Conservation (phyloP, 1,140 invertebrate genomes). For the Drosophila sp. region DNA sequence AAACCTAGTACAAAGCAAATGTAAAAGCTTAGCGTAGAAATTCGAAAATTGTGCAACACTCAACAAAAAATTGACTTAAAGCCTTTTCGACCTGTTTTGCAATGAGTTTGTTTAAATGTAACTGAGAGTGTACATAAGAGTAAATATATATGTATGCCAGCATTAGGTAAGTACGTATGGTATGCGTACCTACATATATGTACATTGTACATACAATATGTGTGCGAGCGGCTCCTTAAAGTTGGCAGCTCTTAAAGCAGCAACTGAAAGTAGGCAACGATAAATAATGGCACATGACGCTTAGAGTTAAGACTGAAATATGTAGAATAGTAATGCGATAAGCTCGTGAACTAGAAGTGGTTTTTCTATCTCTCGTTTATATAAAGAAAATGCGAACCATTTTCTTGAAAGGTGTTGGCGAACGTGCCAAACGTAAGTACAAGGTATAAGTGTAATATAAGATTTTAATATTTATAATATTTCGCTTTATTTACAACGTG, state of each 20-base stretch:
- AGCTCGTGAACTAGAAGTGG: too few relatives aligned
- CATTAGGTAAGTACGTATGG: slow-evolving; percentile 15
- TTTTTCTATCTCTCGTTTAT: neutral
- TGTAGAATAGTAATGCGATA: too few relatives aligned
- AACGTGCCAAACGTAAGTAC: slow-evolving; percentile 16
- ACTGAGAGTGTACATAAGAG: slow-evolving; percentile 1
- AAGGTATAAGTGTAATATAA: neutral
- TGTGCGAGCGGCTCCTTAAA: slow-evolving; percentile 3
- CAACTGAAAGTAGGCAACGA: slow-evolving; percentile 6
- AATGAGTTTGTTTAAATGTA: slow-evolving; percentile 19
- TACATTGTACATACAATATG: slow-evolving; percentile 24
- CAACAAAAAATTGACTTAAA: slow-evolving; percentile 57
- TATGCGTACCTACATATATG: too few relatives aligned
- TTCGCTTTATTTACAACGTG: slow-evolving; percentile 69
- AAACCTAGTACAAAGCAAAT: slow-evolving; percentile 37
- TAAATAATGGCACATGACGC: slow-evolving; percentile 40
- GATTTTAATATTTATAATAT: slow-evolving; percentile 47
- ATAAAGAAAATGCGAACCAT: neutral
- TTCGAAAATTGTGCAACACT: slow-evolving; percentile 58
- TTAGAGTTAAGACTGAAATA: slow-evolving; percentile 22
- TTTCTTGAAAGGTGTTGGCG: neutral
- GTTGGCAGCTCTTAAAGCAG: slow-evolving; percentile 12
- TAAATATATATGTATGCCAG: neutral
- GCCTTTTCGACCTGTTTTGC: slow-evolving; percentile 31
- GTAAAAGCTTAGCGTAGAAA: slow-evolving; percentile 31